These are phyloP conservation scores for Eretmochelys imbricata DNA, from an alignment of 2,113 vertebrate species.

Conservation along the genomic window DNA sequence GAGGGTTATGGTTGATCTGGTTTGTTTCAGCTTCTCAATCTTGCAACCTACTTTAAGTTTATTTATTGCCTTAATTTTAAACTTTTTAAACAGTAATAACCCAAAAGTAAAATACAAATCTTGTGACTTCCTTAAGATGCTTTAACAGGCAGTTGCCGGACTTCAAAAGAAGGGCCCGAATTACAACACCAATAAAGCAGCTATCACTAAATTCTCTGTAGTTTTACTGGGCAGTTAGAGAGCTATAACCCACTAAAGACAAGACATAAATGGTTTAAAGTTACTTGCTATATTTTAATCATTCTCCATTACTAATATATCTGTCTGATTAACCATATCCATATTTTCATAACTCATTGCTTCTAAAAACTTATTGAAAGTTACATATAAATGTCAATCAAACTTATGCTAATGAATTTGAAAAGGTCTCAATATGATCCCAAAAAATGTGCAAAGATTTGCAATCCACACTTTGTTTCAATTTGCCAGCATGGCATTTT, in stretches of 20 bases:
- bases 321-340: slow-evolving; percentile 44
- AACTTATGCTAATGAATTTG: neutral
- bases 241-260: slow-evolving; percentile 50
- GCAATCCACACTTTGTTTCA: neutral
- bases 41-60: neutral
- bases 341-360: slow-evolving; percentile 2
- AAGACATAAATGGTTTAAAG: slow-evolving; percentile 54
- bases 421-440: accelerated
- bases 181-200: slow-evolving; percentile 54
- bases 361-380: neutral
- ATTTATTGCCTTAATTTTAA: neutral
- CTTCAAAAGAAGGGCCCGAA: slow-evolving; percentile 27
- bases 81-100: slow-evolving; percentile 4
- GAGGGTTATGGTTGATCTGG: neutral
- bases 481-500: neutral
- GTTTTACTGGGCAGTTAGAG: slow-evolving; percentile 60
- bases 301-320: slow-evolving; percentile 24
- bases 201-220: slow-evolving; percentile 56
- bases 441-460: neutral
- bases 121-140: slow-evolving; percentile 34
- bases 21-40: neutral
- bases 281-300: slow-evolving; percentile 52
- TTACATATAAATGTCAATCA: neutral
- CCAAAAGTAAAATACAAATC: slow-evolving; percentile 39
- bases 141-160: slow-evolving; percentile 37